phyloP scores from a whole-genome alignment of 2,888 invertebrate genomes.

The Sisyra terminalis region DNA sequence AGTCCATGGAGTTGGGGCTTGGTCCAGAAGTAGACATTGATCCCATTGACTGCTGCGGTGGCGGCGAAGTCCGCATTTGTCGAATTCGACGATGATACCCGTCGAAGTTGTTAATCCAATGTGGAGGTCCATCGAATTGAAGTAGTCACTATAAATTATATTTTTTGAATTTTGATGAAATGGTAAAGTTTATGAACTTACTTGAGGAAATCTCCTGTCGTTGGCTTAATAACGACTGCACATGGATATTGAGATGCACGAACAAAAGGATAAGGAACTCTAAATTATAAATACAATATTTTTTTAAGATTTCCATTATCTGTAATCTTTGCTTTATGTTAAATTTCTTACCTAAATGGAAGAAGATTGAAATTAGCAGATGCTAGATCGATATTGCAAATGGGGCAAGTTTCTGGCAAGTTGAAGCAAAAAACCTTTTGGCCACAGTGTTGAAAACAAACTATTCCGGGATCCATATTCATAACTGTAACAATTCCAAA shows the following conservation, averaged over 20 bases:
- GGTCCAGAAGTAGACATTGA: conserved; percentile 52
- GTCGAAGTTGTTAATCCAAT: conserved; percentile 76
- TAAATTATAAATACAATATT: conserved; percentile 23
- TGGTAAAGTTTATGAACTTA: conserved; percentile 28
- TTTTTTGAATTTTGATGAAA: neutral
- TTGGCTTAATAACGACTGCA: conserved; percentile 73
- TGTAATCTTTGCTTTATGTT: neutral
- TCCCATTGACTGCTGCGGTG: conserved; percentile 38
- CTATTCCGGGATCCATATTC: conserved; percentile 58
- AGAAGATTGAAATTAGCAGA: conserved; percentile 39
- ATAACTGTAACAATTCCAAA: neutral
- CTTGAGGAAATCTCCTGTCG: conserved; percentile 76
- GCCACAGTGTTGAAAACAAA: conserved; percentile 83
- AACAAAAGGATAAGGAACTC: conserved; percentile 74
- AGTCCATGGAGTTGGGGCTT: conserved; percentile 43
- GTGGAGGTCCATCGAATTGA: conserved; percentile 70
- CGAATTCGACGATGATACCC: conserved; percentile 70
- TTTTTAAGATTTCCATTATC: conserved; percentile 2
- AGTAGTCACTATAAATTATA: conserved; percentile 48
- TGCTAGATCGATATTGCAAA: conserved; percentile 49
- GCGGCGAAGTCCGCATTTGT: conserved; percentile 54
- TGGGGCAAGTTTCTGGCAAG: conserved; percentile 62
- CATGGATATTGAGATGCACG: conserved; percentile 66
- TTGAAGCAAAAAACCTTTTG: conserved; percentile 67
- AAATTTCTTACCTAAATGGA: conserved; percentile 48